Evolutionary conservation across 1,140 invertebrate species (phyloP).

Genomic region (Drosophila dunni): DNA sequence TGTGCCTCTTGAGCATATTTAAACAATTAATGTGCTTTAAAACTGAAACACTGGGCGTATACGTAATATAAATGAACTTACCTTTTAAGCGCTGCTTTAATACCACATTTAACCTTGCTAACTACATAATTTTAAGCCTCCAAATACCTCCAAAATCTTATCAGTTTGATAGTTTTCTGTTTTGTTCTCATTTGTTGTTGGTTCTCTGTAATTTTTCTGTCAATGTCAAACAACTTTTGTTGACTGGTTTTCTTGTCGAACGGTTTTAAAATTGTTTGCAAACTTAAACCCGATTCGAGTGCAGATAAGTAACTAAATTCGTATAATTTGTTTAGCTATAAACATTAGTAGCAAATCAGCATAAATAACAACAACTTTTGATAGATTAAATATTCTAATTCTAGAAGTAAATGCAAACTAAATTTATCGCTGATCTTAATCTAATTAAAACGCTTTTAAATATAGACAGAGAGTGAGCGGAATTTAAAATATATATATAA

Average conservation of each 20-base stretch:
- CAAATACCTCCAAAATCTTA: slow-evolving; percentile 14
- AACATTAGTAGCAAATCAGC: background rate
- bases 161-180: slow-evolving; percentile 14
- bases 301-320: slow-evolving; percentile 14
- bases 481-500: too few relatives aligned
- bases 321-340: background rate
- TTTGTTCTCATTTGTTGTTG: slow-evolving; percentile 30
- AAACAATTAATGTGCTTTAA: slow-evolving; percentile 57
- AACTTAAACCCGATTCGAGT: slow-evolving; percentile 14
- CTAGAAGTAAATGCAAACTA: background rate
- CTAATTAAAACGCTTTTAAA: background rate
- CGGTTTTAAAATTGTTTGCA: background rate
- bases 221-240: slow-evolving; percentile 44
- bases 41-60: slow-evolving; percentile 36
- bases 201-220: slow-evolving; percentile 9
- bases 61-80: slow-evolving; percentile 36
- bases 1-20: slow-evolving; percentile 49
- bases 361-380: slow-evolving; percentile 4
- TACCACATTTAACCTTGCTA: slow-evolving; percentile 14
- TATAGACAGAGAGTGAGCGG: background rate
- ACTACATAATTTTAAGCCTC: background rate
- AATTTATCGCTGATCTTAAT: background rate
- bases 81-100: slow-evolving; percentile 27
- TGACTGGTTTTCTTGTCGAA: slow-evolving; percentile 25
- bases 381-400: slow-evolving; percentile 12